phyloP scores from a whole-genome alignment of 2,888 invertebrate genomes.

The Buathra laborator region DNA sequence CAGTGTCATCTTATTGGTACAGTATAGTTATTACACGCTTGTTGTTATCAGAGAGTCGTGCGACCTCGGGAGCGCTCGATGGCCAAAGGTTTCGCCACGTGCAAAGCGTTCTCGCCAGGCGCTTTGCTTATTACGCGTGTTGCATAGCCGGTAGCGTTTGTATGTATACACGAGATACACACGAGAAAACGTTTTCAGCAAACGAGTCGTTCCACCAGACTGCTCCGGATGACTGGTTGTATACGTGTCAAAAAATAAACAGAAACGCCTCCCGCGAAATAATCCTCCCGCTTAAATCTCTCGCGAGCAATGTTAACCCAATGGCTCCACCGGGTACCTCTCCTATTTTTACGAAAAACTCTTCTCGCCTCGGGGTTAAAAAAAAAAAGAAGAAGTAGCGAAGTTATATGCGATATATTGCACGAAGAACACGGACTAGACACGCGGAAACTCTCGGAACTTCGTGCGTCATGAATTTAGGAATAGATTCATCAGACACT shows the following conservation, averaged over 20 bases:
- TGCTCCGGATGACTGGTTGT: conserved; percentile 17
- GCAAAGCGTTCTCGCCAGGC: conserved; percentile 36
- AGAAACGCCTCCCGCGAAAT: conserved; percentile 29
- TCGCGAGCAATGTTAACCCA: not conserved
- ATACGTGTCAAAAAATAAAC: conserved; percentile 61
- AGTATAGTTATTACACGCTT: conserved; percentile 18
- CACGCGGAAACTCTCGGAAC: conserved; percentile 49
- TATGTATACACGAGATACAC: not conserved
- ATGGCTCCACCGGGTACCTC: not conserved
- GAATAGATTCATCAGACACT: conserved; percentile 57
- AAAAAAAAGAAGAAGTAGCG: conserved; percentile 33
- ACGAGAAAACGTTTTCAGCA: not conserved
- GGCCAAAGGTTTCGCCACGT: conserved; percentile 57
- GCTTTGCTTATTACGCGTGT: not conserved
- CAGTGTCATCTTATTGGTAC: conserved; percentile 38
- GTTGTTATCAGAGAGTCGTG: conserved; percentile 48
- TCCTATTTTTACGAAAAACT: conserved; percentile 47
- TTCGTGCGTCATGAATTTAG: conserved; percentile 64
- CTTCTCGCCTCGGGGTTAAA: conserved; percentile 1
- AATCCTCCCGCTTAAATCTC: conserved; percentile 36
- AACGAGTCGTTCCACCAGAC: conserved; percentile 20
- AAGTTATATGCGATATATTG: conserved; percentile 57
- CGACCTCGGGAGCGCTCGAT: conserved; percentile 52
- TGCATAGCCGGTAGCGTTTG: conserved; percentile 6
- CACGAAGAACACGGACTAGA: conserved; percentile 41